A percentile compares a stretch with the other conserved stretches of the same genome.
These are phyloP conservation scores for Argopecten irradians DNA, from an alignment of 1,140 invertebrate genomes.

Conservation along the genomic window DNA sequence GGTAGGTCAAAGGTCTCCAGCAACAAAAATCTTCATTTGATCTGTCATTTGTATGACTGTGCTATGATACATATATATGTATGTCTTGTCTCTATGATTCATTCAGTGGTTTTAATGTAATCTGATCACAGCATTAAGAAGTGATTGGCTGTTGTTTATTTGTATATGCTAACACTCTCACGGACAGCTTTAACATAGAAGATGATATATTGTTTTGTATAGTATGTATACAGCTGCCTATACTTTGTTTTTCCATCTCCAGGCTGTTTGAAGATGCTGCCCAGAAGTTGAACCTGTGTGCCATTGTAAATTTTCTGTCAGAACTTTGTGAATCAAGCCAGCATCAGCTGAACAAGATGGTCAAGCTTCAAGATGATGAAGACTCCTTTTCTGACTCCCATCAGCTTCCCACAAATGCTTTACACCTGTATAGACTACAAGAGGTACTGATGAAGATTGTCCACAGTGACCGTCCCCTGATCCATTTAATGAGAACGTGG, in stretches of 20 bases:
- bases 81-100: too few relatives aligned
- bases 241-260: conserved; percentile 26
- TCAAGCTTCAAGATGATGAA: conserved; percentile 50
- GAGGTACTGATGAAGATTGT: conserved; percentile 92
- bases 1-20: too few relatives aligned
- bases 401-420: conserved; percentile 72
- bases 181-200: too few relatives aligned
- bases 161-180: too few relatives aligned
- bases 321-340: conserved; percentile 90
- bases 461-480: conserved; percentile 89
- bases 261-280: conserved; percentile 87
- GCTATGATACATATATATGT: neutral
- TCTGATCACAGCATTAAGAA: too few relatives aligned
- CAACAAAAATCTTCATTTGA: too few relatives aligned
- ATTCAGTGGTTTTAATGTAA: too few relatives aligned
- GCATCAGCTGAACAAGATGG: conserved; percentile 80
- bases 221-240: neutral
- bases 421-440: conserved; percentile 88
- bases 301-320: conserved; percentile 88
- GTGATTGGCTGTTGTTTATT: too few relatives aligned
- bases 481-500: conserved; percentile 94
- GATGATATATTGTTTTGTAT: neutral
- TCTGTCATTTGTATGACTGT: too few relatives aligned
- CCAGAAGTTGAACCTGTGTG: conserved; percentile 88
- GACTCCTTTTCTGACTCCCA: conserved; percentile 42